These are phyloP conservation scores for Eupithecia inturbata DNA, from an alignment of 2,888 invertebrate genomes.

Conservation along the genomic window DNA sequence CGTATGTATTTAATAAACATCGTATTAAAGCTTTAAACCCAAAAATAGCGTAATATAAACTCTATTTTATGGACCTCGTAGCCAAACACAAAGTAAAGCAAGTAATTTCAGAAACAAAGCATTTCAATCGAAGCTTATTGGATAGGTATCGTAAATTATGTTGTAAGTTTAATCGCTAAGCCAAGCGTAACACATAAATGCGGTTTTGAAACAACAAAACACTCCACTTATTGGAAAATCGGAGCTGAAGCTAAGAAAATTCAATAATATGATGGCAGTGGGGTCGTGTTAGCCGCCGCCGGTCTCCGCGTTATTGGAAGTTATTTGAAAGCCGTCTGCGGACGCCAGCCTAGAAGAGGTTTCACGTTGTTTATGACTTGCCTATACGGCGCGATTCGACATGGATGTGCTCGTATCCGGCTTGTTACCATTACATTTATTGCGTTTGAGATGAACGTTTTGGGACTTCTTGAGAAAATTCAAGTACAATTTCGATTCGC, in stretches of 20 bases:
- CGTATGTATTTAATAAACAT: not conserved
- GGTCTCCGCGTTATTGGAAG: conserved; percentile 60
- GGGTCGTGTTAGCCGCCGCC: conserved; percentile 44
- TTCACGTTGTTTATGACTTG: conserved; percentile 54
- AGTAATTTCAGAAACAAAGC: conserved; percentile 5
- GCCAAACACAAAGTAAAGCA: not conserved
- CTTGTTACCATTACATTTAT: conserved; percentile 23
- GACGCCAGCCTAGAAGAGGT: conserved; percentile 55
- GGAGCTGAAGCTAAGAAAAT: conserved; percentile 59
- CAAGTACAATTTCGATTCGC: not conserved
- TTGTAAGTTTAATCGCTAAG: conserved; percentile 28
- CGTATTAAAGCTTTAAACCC: not conserved
- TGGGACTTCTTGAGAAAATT: not conserved
- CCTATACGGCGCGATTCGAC: conserved; percentile 47
- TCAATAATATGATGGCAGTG: conserved; percentile 59
- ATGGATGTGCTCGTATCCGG: conserved; percentile 37
- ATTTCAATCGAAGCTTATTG: conserved; percentile 6
- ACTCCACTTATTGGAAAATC: conserved; percentile 66
- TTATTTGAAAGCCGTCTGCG: conserved; percentile 65
- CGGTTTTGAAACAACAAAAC: conserved; percentile 52
- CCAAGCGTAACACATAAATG: conserved; percentile 35
- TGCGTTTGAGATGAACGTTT: conserved; percentile 13
- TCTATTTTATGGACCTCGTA: not conserved
- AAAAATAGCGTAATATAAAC: not conserved
- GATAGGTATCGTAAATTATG: conserved; percentile 12